Percentiles rank a stretch among this genome's conserved stretches.
Conservation (phyloP, 2,888 invertebrate genomes). For the Leuctra nigra region DNA sequence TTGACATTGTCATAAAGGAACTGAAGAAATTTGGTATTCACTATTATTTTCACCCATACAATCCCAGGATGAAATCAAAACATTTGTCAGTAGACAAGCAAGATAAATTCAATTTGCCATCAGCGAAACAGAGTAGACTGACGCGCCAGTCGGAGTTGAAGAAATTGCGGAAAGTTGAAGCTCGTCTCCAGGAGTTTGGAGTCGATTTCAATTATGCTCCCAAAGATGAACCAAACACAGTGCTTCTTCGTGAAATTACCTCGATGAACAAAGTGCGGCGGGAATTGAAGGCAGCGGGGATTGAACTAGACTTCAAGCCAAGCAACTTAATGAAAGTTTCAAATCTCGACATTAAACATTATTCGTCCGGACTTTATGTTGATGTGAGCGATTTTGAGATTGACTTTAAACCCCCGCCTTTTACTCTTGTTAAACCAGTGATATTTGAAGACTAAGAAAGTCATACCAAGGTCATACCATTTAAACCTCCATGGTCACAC, state of each 20-base stretch:
- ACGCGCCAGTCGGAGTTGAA: no score
- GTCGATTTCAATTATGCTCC: neutral
- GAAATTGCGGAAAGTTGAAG: neutral
- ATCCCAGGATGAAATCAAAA: no score
- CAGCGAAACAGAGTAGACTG: no score
- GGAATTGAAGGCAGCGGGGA: neutral
- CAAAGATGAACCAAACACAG: neutral
- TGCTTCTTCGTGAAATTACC: no score
- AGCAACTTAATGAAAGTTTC: neutral
- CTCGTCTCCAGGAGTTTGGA: neutral
- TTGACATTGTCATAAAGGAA: no score
- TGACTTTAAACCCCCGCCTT: neutral
- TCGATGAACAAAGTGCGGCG: neutral
- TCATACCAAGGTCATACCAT: neutral
- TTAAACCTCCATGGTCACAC: no score
- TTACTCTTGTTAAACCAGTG: neutral
- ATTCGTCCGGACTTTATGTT: neutral
- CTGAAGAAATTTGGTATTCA: no score
- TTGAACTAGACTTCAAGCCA: neutral
- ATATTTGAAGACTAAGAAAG: neutral
- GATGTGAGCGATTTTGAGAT: neutral
- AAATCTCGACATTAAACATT: neutral
- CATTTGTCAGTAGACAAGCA: no score
- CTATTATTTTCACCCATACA: no score
- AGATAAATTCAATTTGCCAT: no score